Evolutionary conservation across 1,140 invertebrate genomes (phyloP).

Genomic region (Brachionus rotundiformis): DNA sequence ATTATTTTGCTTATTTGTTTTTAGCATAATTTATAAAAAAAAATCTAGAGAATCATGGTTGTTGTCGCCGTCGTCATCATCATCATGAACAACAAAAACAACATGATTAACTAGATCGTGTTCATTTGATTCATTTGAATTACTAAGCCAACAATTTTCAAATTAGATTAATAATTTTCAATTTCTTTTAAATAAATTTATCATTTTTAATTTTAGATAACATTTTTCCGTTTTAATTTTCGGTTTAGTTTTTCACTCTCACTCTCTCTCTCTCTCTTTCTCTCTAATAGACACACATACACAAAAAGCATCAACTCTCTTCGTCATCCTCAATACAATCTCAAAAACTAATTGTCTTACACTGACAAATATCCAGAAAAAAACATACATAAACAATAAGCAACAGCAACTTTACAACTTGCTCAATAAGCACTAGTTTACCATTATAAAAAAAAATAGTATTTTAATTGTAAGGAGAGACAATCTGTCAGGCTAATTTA

Average conservation of each 20-base stretch:
- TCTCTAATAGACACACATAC: neutral
- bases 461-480: neutral
- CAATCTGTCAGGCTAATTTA: slow-evolving; percentile 5
- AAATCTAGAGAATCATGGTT: neutral
- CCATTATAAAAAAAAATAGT: too few species aligned
- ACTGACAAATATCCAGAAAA: neutral
- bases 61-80: neutral
- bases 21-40: slow-evolving; percentile 1
- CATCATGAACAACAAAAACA: neutral
- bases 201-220: neutral
- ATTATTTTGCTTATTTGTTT: neutral
- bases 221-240: slow-evolving; percentile 4
- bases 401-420: too few species aligned
- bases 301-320: too few species aligned
- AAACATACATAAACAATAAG: neutral
- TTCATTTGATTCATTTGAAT: neutral
- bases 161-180: neutral
- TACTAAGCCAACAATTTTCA: neutral
- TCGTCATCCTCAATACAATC: too few species aligned
- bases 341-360: too few species aligned
- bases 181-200: neutral
- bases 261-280: neutral
- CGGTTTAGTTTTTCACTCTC: slow-evolving; percentile 10
- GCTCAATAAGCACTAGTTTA: too few species aligned
- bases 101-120: neutral